Conservation (phyloP, 2,113 vertebrate genomes). For the Bettongia penicillata region DNA sequence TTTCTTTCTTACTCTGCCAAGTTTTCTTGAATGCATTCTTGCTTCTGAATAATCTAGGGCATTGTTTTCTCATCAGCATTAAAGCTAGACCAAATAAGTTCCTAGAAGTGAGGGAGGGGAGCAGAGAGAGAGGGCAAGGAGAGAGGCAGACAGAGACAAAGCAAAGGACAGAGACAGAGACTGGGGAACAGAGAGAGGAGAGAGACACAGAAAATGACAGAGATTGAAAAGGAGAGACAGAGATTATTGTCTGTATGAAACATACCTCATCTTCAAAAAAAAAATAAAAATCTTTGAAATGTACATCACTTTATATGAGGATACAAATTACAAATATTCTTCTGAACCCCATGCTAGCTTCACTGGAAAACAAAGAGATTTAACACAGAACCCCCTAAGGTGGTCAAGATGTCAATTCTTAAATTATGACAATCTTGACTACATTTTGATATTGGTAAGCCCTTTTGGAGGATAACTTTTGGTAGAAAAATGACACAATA, state of each 20-base stretch:
- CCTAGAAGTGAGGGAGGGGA: too few relatives aligned
- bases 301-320: slow-evolving; percentile 38
- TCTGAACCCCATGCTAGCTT: slow-evolving; percentile 61
- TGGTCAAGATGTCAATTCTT: slow-evolving; percentile 64
- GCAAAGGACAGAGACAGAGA: neutral
- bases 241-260: neutral
- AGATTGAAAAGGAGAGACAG: neutral
- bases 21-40: neutral
- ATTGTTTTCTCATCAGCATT: slow-evolving; percentile 50
- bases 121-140: neutral
- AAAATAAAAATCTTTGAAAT: slow-evolving; percentile 28
- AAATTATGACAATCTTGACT: slow-evolving; percentile 80
- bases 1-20: slow-evolving; percentile 33
- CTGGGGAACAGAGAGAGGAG: neutral
- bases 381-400: slow-evolving; percentile 76
- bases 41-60: neutral
- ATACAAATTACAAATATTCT: slow-evolving; percentile 62
- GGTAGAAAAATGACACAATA: slow-evolving; percentile 78
- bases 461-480: slow-evolving; percentile 71
- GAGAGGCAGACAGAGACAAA: neutral
- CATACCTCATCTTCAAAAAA: slow-evolving; percentile 7
- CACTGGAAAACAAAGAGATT: slow-evolving; percentile 75
- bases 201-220: neutral
- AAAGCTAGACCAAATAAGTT: neutral
- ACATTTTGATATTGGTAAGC: slow-evolving; percentile 75